Percentiles rank a stretch among this genome's conserved stretches.
Evolutionary conservation across 2,113 vertebrate species (phyloP).

Genomic region (Malurus melanocephalus): DNA sequence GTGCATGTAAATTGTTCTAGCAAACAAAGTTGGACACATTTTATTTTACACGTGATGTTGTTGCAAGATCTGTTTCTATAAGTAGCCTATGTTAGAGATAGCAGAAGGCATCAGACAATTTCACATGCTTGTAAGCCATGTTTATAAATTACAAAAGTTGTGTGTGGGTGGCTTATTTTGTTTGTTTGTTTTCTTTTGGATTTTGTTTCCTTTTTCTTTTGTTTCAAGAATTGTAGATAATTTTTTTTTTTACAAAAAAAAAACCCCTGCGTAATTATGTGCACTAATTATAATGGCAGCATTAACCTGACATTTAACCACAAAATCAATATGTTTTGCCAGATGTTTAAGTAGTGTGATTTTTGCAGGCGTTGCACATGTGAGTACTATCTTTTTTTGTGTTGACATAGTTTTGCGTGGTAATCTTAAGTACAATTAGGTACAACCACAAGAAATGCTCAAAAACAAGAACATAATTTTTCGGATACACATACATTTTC

Average conservation of each 20-base stretch:
- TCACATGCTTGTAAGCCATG: neutral
- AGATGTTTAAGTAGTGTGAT: neutral
- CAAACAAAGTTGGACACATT: neutral
- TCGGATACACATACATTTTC: neutral
- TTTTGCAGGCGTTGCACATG: neutral
- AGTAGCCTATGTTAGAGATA: neutral
- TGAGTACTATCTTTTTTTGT: neutral
- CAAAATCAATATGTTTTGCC: neutral
- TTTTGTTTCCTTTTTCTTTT: neutral
- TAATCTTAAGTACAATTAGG: neutral
- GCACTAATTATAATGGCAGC: neutral
- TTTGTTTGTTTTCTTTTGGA: neutral
- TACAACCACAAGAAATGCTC: neutral
- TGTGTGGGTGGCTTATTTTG: neutral
- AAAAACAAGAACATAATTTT: neutral
- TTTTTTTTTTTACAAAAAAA: neutral
- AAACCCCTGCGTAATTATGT: neutral
- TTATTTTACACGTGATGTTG: neutral
- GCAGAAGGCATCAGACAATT: neutral
- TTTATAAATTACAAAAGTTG: neutral
- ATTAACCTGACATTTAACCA: neutral
- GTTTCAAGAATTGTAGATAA: accelerated
- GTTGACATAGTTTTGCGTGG: neutral
- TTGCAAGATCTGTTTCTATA: neutral
- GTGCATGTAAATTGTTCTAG: conserved; percentile 16